Base-by-base conservation (phyloP, 2,888 invertebrate genomes). In the Linhomoeus sp. region DNA sequence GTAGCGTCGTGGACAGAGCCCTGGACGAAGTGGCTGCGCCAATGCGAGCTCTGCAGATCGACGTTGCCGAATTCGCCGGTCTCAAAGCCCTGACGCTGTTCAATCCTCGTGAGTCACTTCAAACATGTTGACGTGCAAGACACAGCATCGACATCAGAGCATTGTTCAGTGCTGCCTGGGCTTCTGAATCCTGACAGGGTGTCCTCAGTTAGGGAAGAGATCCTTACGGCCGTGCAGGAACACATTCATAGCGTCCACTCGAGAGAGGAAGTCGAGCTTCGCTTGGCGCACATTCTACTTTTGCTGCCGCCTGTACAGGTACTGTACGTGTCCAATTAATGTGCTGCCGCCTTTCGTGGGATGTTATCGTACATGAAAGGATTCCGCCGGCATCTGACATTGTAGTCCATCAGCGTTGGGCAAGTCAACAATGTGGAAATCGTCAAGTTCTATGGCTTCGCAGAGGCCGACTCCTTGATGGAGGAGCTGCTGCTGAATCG, bases 11-110 rank as follows among this genome's bases (percentile, higher is more conserved):
- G 29, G 77, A 79, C 58, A 75, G 92, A 45, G 82, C 97, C 46
- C 81, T 97, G 74, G 92, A 97, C 68, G 90, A 97, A 68, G 75
- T 97, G 54, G 88, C 94, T 46, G 80, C 79, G 65, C 92, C 92
- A 39, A 76, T 97, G 70, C 77, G 82, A 38, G 86, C 88, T 64
- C 82, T 92, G 45, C 82, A 86, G 65, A 85, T 97, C 57, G 92
- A 97, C 67, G 90, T 92, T 66, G 83, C 86, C 0, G 97, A 97
- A 71, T 86, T 92, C 68, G 88, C 94, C 47, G 94, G 92, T 65
- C 76, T 97, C 56, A 97, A 94, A 71, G 92, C 94, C 45, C 81
- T 97, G 63, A 88, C 94, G 45, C 97, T 97, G 72, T 97, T 97
- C 64, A 94, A 97, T 71, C 92, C 90, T 57, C 83, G 92, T 92